Percentiles rank a stretch among this genome's conserved stretches.
phyloP scores from a whole-genome alignment of 2,888 invertebrate genomes.

The Falcaria lacertinaria region DNA sequence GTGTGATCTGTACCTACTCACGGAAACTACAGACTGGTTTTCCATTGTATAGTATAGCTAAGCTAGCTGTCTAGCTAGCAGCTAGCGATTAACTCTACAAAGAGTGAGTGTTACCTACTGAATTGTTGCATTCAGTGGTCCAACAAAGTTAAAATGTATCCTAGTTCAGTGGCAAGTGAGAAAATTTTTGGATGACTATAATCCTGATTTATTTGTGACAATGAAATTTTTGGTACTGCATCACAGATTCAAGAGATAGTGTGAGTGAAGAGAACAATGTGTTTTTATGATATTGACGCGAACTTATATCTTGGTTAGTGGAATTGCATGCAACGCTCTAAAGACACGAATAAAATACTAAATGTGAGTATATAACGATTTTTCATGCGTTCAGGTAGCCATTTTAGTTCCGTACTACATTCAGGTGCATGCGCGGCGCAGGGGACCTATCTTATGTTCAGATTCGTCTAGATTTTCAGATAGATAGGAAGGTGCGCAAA shows the following conservation, averaged over 20 bases:
- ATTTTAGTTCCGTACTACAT: conserved; percentile 12
- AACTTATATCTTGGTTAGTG: conserved; percentile 30
- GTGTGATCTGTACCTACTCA: no score
- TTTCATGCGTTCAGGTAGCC: conserved; percentile 11
- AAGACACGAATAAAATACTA: neutral
- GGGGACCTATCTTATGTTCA: neutral
- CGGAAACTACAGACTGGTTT: no score
- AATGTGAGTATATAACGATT: conserved; percentile 8
- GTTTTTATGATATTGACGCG: conserved; percentile 30
- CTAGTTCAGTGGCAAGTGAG: conserved; percentile 26
- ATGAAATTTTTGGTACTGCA: conserved; percentile 40
- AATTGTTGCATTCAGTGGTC: no score
- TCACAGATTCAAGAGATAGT: conserved; percentile 47
- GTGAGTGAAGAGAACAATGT: conserved; percentile 39
- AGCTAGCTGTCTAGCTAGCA: no score
- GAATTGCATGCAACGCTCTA: neutral
- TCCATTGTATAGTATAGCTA: no score
- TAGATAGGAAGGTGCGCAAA: neutral
- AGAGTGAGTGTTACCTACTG: no score
- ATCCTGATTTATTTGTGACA: conserved; percentile 23
- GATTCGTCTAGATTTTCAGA: neutral
- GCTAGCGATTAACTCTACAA: no score
- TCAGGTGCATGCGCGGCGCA: neutral
- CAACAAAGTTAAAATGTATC: no score
- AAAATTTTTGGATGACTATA: conserved; percentile 16